phyloP scores from a whole-genome alignment of 2,113 vertebrate genomes.

The Ceratotherium simum region DNA sequence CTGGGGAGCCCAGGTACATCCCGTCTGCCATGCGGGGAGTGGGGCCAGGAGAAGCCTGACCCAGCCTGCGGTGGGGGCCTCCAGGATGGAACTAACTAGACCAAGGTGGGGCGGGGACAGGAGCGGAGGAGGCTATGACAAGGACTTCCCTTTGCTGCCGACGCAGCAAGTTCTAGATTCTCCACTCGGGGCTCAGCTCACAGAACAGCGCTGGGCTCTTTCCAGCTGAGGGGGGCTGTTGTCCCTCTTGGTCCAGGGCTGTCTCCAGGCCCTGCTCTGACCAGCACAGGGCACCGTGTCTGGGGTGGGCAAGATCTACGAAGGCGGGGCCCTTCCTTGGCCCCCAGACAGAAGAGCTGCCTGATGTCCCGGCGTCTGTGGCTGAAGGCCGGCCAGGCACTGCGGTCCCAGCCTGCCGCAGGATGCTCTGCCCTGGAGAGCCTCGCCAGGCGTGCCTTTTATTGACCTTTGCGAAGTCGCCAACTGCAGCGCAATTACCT shows the following conservation, averaged over 20 bases:
- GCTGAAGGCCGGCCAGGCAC: neutral
- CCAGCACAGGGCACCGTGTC: rapidly evolving
- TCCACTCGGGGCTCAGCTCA: rapidly evolving
- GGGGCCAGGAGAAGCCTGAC: neutral
- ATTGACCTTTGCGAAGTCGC: conserved; percentile 67
- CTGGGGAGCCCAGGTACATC: neutral
- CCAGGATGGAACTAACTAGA: rapidly evolving
- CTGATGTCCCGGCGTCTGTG: rapidly evolving
- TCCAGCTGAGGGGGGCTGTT: neutral
- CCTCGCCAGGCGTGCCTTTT: conserved; percentile 23
- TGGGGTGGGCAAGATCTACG: neutral
- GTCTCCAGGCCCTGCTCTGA: neutral
- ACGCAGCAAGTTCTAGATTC: rapidly evolving
- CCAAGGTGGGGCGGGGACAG: rapidly evolving
- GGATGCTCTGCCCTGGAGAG: neutral
- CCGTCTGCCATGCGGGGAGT: neutral
- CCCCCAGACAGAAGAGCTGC: neutral
- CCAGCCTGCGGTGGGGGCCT: neutral
- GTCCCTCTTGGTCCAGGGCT: neutral
- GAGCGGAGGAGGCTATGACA: neutral
- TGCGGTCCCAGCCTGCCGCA: too few relatives aligned
- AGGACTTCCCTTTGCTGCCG: too few relatives aligned
- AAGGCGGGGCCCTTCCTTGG: neutral
- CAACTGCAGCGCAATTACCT: conserved; percentile 59
- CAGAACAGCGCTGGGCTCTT: neutral